These are phyloP conservation scores for Scaptomyza reducta DNA, from an alignment of 2,888 invertebrate species.

Conservation along the genomic window DNA sequence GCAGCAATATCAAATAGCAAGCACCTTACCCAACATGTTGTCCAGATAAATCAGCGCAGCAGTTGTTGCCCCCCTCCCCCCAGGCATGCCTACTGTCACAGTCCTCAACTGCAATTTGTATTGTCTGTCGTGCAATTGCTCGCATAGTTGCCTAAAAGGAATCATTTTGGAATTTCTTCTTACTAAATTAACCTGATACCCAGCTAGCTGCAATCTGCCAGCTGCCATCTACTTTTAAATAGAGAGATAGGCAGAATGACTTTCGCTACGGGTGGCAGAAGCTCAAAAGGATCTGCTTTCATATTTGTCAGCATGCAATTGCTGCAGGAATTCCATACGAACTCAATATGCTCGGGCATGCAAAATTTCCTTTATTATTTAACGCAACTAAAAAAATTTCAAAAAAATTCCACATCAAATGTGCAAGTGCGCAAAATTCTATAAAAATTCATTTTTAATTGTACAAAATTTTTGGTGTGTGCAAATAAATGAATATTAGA, in stretches of 20 bases:
- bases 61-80: constrained; percentile 2
- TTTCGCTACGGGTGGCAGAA: background rate
- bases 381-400: background rate
- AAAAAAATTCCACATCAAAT: background rate
- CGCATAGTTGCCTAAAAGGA: constrained; percentile 25
- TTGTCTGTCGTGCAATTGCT: constrained; percentile 19
- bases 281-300: constrained; percentile 2
- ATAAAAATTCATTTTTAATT: background rate
- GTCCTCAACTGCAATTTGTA: constrained; percentile 4
- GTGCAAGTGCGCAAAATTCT: background rate
- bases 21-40: constrained; percentile 17
- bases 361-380: background rate
- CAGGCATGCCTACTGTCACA: background rate
- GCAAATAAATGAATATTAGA: background rate
- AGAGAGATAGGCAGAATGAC: background rate
- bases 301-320: constrained; percentile 14
- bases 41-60: constrained; percentile 52
- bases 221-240: background rate
- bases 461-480: background rate
- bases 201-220: background rate
- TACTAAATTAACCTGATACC: constrained; percentile 34
- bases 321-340: background rate
- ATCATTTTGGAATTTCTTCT: constrained; percentile 17
- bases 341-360: background rate
- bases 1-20: constrained; percentile 9